Evolutionary conservation across 2,797 vertebrate genomes (phyloP).

Genomic region (Hozukius guyotensis): DNA sequence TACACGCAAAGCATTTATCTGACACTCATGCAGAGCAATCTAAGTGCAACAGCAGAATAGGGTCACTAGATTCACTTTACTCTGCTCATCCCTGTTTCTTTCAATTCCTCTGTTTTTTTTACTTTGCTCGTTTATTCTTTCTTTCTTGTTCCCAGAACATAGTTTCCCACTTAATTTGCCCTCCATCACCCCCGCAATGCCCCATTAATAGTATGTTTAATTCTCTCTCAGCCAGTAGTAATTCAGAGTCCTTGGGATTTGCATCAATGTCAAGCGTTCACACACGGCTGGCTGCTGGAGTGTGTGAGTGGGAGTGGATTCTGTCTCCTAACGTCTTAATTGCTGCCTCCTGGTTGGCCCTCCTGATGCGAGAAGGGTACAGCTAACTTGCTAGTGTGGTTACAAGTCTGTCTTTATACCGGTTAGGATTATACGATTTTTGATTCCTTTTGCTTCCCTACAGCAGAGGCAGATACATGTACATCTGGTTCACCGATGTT

Average conservation of each 20-base stretch:
- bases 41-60: conserved; percentile 37
- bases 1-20: conserved; percentile 38
- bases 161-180: conserved; percentile 52
- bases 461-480: conserved; percentile 16
- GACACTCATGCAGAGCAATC: conserved; percentile 14
- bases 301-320: conserved; percentile 46
- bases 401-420: background rate
- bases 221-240: conserved; percentile 50
- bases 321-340: conserved; percentile 47
- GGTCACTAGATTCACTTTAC: conserved; percentile 13
- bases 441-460: background rate
- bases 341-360: conserved; percentile 24
- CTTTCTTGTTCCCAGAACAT: conserved; percentile 45
- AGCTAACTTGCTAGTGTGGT: conserved; percentile 18
- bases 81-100: conserved; percentile 7
- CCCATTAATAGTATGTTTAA: conserved; percentile 58
- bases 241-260: conserved; percentile 68
- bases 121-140: background rate
- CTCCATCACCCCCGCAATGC: conserved; percentile 25
- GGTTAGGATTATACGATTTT: conserved; percentile 24
- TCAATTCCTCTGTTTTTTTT: background rate
- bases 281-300: conserved; percentile 33
- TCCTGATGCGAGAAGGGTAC: background rate
- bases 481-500: background rate
- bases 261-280: conserved; percentile 57